phyloP scores from a whole-genome alignment of 2,113 vertebrate species.

The Ceratotherium simum region DNA sequence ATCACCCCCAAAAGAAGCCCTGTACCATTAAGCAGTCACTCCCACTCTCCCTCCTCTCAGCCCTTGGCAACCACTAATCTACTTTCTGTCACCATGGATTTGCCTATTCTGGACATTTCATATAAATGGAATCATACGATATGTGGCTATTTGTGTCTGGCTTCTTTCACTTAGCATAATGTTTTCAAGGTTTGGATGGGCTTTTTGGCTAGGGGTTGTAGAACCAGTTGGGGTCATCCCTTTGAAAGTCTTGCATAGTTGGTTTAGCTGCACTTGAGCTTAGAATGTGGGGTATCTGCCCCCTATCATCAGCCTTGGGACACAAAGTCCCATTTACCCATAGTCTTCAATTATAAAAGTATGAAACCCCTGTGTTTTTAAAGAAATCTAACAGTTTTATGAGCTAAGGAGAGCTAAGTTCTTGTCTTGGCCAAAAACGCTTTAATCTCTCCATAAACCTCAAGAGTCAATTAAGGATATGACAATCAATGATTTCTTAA shows the following conservation, averaged over 20 bases:
- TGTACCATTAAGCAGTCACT: background rate
- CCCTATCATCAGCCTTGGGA: background rate
- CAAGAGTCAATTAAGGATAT: background rate
- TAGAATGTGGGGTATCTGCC: background rate
- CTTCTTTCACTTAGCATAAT: background rate
- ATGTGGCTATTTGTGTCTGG: background rate
- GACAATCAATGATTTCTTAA: background rate
- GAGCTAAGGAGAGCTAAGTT: background rate
- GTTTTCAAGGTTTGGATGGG: background rate
- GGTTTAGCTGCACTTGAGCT: background rate
- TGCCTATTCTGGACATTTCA: background rate
- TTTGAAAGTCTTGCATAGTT: background rate
- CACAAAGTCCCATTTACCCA: background rate
- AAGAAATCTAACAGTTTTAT: background rate
- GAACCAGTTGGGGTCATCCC: background rate
- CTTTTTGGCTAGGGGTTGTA: background rate
- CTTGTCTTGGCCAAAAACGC: background rate
- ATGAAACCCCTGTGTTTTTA: background rate
- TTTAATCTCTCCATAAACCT: background rate
- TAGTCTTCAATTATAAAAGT: background rate
- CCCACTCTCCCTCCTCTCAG: background rate
- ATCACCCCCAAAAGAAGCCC: background rate
- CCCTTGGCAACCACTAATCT: background rate
- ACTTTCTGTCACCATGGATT: background rate
- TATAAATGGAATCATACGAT: background rate